Evolutionary conservation across 2,888 invertebrate genomes (phyloP), one percentile per base, ranked within the genome.

Genomic region (Chymomyza caudatula): DNA sequence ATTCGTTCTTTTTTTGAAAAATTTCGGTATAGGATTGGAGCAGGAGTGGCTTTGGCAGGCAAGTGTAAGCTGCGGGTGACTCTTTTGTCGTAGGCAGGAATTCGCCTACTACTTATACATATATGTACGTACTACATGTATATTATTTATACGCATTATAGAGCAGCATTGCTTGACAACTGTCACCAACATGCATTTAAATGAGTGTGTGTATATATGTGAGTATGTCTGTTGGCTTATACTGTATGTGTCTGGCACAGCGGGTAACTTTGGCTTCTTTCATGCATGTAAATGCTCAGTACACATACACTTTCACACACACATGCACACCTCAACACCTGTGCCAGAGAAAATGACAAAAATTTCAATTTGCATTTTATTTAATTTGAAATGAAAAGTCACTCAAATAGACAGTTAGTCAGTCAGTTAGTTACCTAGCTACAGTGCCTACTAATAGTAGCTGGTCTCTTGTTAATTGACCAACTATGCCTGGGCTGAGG

Each of bases 321-420:
- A 43, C 22, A 44, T 29, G 47, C 44, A 43, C 25, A 47, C 60
- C 47, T 63, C 51, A 1, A 0, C n/a, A 22, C 23, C 44, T 44
- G 13, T 42, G 37, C 64, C 19, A 13, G 19, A 52, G 67, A 70
- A 53, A 64, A 47, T 42, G 67, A 67, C 69, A 74, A 79, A 15
- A 84, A 74, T 71, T 70, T 74, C 73, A 82, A 74, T 86, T 85
- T 86, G 63, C 69, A 71, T 86, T 80, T 86, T 86, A 86, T 85
- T 86, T 82, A 78, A 85, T 74, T 71, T 74, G 71, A 81, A 42
- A 74, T 86, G 74, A 65, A 60, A 73, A 58, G 67, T 37, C 29
- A 37, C 29, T 37, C 29, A 37, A 37, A 37, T 37, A 11, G 29
- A 37, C 29, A 37, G 29, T 37, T 37, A 37, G 29, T 37, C 29